Conservation (phyloP, 2,888 invertebrate genomes). For the Raillietiella orientalis region DNA sequence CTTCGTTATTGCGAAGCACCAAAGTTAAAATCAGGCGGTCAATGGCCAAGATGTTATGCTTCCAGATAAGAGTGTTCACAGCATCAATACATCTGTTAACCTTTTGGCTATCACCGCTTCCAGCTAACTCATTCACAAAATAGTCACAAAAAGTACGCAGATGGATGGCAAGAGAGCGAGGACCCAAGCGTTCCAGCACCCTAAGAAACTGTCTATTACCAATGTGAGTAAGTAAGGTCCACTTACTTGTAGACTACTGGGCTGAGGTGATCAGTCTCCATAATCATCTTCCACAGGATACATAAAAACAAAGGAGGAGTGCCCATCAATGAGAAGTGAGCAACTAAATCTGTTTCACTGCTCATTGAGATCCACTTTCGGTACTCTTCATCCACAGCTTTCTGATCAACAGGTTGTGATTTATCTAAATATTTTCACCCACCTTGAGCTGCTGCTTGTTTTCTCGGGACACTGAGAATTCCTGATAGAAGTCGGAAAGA, state of each 20-base stretch:
- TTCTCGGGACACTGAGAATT: slow-evolving; percentile 43
- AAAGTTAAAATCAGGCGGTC: slow-evolving; percentile 70
- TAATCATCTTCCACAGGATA: slow-evolving; percentile 73
- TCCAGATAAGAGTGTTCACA: slow-evolving; percentile 89
- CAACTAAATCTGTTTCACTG: slow-evolving; percentile 80
- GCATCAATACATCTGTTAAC: slow-evolving; percentile 82
- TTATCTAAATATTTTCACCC: too few relatives aligned
- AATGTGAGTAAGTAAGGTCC: not conserved
- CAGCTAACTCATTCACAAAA: slow-evolving; percentile 66
- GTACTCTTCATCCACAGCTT: slow-evolving; percentile 79
- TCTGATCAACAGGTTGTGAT: too few relatives aligned
- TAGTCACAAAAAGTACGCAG: slow-evolving; percentile 81
- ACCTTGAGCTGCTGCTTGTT: slow-evolving; percentile 58
- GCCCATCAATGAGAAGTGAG: slow-evolving; percentile 76
- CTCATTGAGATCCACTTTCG: slow-evolving; percentile 89
- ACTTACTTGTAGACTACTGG: slow-evolving; percentile 75
- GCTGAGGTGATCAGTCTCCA: slow-evolving; percentile 70
- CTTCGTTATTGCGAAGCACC: slow-evolving; percentile 60
- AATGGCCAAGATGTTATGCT: slow-evolving; percentile 79
- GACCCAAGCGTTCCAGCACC: slow-evolving; percentile 72
- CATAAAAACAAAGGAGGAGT: slow-evolving; percentile 71
- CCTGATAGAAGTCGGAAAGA: slow-evolving; percentile 48
- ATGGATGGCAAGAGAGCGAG: slow-evolving; percentile 62
- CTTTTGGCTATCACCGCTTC: slow-evolving; percentile 43
- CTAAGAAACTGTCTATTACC: slow-evolving; percentile 15